These are phyloP conservation scores for Acleris sparsana DNA, from an alignment of 2,888 invertebrate genomes.

Conservation along the genomic window DNA sequence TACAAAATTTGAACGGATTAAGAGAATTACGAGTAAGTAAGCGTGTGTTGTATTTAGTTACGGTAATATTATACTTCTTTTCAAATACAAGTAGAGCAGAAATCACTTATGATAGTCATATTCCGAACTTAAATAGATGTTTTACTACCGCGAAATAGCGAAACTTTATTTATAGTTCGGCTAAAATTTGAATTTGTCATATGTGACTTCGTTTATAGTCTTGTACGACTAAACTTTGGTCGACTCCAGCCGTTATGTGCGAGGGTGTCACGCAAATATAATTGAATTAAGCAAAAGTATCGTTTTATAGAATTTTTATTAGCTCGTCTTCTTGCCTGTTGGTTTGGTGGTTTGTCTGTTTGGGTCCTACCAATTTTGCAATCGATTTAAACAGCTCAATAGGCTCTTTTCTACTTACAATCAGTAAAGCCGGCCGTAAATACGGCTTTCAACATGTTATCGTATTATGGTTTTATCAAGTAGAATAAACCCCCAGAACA, in stretches of 20 bases:
- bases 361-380: too few relatives aligned
- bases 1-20: slow-evolving; percentile 15
- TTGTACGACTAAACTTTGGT: slow-evolving; percentile 8
- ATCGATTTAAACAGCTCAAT: too few relatives aligned
- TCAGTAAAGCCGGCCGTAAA: too few relatives aligned
- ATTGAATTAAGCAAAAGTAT: too few relatives aligned
- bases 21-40: slow-evolving; percentile 21
- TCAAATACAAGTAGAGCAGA: background rate
- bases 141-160: background rate
- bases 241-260: background rate
- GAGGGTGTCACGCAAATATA: slow-evolving; percentile 20
- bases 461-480: too few relatives aligned
- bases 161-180: background rate
- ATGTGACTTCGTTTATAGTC: slow-evolving; percentile 8
- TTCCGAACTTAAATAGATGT: background rate
- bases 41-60: slow-evolving; percentile 23
- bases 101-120: background rate
- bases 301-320: too few relatives aligned
- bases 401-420: too few relatives aligned
- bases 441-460: too few relatives aligned
- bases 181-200: background rate
- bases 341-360: too few relatives aligned
- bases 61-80: background rate
- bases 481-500: too few relatives aligned
- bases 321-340: too few relatives aligned